Evolutionary conservation across 2,888 invertebrate species (phyloP).

Genomic region (Drosophila emarginata): DNA sequence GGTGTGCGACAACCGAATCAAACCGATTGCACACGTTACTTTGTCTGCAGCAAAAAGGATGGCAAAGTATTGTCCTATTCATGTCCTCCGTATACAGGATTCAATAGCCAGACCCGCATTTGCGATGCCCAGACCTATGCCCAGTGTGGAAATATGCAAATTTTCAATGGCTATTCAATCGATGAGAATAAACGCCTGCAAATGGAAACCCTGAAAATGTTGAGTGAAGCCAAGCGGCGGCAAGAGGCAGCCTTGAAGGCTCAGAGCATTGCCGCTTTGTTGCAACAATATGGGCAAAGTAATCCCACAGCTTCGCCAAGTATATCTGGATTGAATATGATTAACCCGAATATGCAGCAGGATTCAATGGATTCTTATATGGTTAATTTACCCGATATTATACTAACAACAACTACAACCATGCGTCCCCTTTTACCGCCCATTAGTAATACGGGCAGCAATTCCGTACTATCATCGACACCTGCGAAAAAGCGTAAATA

Average conservation of each 20-base stretch:
- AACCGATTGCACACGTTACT: constrained; percentile 84
- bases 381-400: constrained; percentile 38
- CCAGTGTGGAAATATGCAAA: constrained; percentile 75
- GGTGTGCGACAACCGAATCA: constrained; percentile 83
- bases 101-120: constrained; percentile 82
- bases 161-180: constrained; percentile 67
- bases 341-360: constrained; percentile 55
- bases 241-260: constrained; percentile 76
- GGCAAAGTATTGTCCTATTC: constrained; percentile 82
- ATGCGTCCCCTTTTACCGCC: constrained; percentile 22
- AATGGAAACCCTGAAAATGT: constrained; percentile 77
- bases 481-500: constrained; percentile 77
- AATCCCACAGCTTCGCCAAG: constrained; percentile 14
- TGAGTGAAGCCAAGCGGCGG: constrained; percentile 79
- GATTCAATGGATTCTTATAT: constrained; percentile 62
- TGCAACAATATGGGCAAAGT: constrained; percentile 64
- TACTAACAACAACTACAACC: constrained; percentile 39
- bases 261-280: constrained; percentile 75
- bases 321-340: background rate
- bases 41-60: constrained; percentile 83
- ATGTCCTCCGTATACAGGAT: constrained; percentile 83
- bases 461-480: background rate
- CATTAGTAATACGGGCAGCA: constrained; percentile 9
- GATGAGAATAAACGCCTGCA: constrained; percentile 78
- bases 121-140: constrained; percentile 82